These are phyloP conservation scores for Tiliacea aurago DNA, from an alignment of 2,888 invertebrate genomes.

Conservation along the genomic window DNA sequence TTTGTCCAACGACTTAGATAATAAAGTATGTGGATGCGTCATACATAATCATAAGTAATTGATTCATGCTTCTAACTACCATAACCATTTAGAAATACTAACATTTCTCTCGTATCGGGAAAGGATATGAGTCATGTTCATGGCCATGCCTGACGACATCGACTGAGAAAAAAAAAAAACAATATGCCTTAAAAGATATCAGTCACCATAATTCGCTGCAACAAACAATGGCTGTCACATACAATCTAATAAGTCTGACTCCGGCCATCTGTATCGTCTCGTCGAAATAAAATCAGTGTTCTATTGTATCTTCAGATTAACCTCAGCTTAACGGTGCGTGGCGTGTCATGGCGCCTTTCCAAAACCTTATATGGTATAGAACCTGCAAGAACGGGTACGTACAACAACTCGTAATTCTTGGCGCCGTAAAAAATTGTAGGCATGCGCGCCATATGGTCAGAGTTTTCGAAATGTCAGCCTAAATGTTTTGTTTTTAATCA, in stretches of 20 bases:
- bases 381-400: slow-evolving; percentile 73
- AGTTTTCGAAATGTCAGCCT: slow-evolving; percentile 70
- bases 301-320: slow-evolving; percentile 77
- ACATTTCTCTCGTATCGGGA: slow-evolving; percentile 63
- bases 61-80: slow-evolving; percentile 59
- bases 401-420: slow-evolving; percentile 75
- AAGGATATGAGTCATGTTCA: slow-evolving; percentile 66
- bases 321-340: slow-evolving; percentile 74
- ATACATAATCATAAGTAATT: slow-evolving; percentile 51
- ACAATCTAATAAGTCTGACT: slow-evolving; percentile 52
- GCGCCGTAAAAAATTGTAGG: slow-evolving; percentile 78
- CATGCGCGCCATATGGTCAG: slow-evolving; percentile 82
- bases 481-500: slow-evolving; percentile 57
- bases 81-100: slow-evolving; percentile 52
- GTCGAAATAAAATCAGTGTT: slow-evolving; percentile 77
- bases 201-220: slow-evolving; percentile 34
- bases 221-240: slow-evolving; percentile 53
- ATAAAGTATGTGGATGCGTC: slow-evolving; percentile 55
- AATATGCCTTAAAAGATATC: slow-evolving; percentile 54
- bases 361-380: slow-evolving; percentile 80
- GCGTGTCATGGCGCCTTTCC: slow-evolving; percentile 81
- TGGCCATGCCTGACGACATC: slow-evolving; percentile 42
- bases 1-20: slow-evolving; percentile 35
- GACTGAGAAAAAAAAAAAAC: slow-evolving; percentile 48
- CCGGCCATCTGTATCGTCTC: slow-evolving; percentile 72